Percentiles rank a stretch among this genome's conserved stretches.
phyloP scores from a whole-genome alignment of 2,113 vertebrate genomes.

The Tenebrosternarchus preto region DNA sequence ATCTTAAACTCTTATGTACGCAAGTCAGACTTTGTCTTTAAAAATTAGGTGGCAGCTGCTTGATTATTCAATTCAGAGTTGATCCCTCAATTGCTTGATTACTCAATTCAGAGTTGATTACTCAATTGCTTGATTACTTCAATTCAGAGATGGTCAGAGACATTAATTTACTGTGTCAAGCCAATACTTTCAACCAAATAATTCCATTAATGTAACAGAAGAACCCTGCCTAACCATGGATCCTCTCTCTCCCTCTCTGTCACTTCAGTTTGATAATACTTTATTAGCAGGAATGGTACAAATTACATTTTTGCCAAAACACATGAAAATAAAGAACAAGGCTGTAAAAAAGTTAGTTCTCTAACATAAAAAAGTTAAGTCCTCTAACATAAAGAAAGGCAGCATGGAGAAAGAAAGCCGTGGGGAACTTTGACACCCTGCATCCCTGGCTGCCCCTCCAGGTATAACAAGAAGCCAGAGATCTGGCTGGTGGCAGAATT shows the following conservation, averaged over 20 bases:
- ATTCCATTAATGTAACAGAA: not conserved
- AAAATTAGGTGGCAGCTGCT: not conserved
- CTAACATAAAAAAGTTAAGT: too few relatives aligned
- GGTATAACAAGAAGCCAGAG: too few relatives aligned
- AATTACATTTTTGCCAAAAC: too few relatives aligned
- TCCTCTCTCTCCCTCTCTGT: not conserved
- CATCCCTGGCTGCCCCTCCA: too few relatives aligned
- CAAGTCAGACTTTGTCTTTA: not conserved
- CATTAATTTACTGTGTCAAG: constrained; percentile 6
- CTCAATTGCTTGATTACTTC: not conserved
- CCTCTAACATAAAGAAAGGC: too few relatives aligned
- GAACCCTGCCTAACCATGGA: not conserved
- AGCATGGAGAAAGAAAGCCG: too few relatives aligned
- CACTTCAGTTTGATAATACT: not conserved
- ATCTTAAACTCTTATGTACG: not conserved
- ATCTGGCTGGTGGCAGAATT: too few relatives aligned
- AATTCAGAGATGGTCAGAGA: not conserved
- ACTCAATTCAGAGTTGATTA: not conserved
- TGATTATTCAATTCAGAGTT: constrained; percentile 4
- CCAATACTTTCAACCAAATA: constrained; percentile 30
- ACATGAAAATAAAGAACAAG: too few relatives aligned
- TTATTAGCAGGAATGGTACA: too few relatives aligned
- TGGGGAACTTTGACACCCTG: too few relatives aligned
- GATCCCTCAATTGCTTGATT: not conserved
- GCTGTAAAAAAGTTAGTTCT: too few relatives aligned